Evolutionary conservation across 2,113 vertebrate species (phyloP).

Genomic region (Mesembrinibis cayennensis): DNA sequence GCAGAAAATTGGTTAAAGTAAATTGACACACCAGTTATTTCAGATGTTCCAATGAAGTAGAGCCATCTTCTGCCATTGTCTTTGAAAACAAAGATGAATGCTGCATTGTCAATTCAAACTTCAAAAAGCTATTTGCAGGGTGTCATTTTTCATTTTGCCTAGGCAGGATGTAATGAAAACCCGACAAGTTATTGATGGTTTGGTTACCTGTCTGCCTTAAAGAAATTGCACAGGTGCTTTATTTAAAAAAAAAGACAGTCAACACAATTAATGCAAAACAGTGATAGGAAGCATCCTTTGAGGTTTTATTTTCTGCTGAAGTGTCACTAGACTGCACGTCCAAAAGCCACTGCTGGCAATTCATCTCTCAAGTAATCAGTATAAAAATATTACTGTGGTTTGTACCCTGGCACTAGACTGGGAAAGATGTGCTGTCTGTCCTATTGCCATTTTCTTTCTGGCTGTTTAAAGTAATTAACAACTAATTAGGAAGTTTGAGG

Average conservation of each 20-base stretch:
- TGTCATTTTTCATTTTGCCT: conserved; percentile 45
- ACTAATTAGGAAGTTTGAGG: conserved; percentile 24
- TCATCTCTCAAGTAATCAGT: conserved; percentile 11
- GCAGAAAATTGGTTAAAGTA: background rate
- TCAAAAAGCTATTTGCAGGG: conserved; percentile 50
- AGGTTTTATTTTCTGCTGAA: conserved; percentile 32
- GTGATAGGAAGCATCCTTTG: conserved; percentile 10
- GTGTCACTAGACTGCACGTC: background rate
- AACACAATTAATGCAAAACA: conserved; percentile 43
- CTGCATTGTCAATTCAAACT: background rate
- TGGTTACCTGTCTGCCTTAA: conserved; percentile 36
- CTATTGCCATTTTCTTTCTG: conserved; percentile 44
- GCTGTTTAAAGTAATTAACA: conserved; percentile 48
- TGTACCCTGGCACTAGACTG: background rate
- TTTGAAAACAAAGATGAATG: conserved; percentile 46
- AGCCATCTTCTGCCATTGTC: background rate
- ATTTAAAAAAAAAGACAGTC: background rate
- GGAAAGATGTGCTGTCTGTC: conserved; percentile 19
- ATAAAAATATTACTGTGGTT: conserved; percentile 1
- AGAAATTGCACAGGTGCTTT: conserved; percentile 39
- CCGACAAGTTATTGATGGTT: conserved; percentile 1
- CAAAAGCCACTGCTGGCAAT: conserved; percentile 24
- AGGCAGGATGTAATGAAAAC: conserved; percentile 42
- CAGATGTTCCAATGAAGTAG: background rate
- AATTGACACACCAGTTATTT: background rate